Evolutionary conservation across 1,140 invertebrate genomes (phyloP), one percentile per base, ranked within the genome.

Genomic region (Zophobas atratus): DNA sequence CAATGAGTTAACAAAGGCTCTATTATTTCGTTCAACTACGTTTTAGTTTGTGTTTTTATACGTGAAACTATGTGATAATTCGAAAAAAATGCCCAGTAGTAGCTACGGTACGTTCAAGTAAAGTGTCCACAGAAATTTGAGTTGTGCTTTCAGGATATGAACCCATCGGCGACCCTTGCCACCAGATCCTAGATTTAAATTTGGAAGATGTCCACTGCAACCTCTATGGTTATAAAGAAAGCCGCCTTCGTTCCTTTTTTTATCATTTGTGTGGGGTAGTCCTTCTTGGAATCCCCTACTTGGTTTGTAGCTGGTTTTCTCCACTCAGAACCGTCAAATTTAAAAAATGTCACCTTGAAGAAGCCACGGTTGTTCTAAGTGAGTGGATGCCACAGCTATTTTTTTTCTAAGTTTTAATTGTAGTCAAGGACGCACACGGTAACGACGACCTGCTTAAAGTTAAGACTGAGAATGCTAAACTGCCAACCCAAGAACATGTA

Each of bases 231-330:
- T 89, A 85, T 79, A 86, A 85, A 80, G 85, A 87, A 81, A 88
- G 87, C 48, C 86, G 83, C 81, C 77, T 86, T 41, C 82, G 86
- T 60, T 83, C 84, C 56, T 76, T 86, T 63, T 78, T 90, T 55
- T 89, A 88, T 83, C 88, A 90, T 81, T 82, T 85, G 49, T 67
- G 87, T 71, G 86, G 86, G 79, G 81, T 89, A 79, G 78, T 87
- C 77, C 83, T 88, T 79, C 85, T 87, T 82, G 88, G 88, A 53
- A 79, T 89, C 76, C 89, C 89, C 35, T 90, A 90, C 85, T 87
- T 89, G 78, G 82, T 87, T 63, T 82, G 89, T 75, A 84, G 84
- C 73, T 89, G 87, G 78, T 89, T 89, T 87, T 89, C 88, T 8
- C 85, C 84, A 38, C 86, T 87, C 77, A 87, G 86, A 76, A 85